Evolutionary conservation across 2,797 vertebrate species (phyloP).

Genomic region (Phoxinus dragarum): DNA sequence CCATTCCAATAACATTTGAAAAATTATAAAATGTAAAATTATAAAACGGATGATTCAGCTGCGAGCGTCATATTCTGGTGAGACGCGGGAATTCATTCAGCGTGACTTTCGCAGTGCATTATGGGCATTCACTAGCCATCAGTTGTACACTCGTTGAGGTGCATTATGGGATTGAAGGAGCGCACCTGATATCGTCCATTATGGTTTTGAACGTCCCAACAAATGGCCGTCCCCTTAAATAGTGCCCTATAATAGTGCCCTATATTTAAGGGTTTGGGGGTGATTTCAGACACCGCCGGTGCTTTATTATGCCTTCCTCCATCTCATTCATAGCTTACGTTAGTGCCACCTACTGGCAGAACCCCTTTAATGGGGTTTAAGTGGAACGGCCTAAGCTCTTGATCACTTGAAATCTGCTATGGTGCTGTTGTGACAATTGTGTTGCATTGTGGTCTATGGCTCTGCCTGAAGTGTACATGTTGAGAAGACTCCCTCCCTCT

Average conservation of each 20-base stretch:
- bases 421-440: not conserved
- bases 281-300: not conserved
- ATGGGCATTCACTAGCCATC: not conserved
- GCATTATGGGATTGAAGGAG: not conserved
- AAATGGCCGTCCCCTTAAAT: not conserved
- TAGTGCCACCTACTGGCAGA: not conserved
- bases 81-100: no score
- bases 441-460: not conserved
- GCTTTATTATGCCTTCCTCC: not conserved
- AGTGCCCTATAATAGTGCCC: not conserved
- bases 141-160: not conserved
- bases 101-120: not conserved
- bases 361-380: not conserved
- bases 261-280: not conserved
- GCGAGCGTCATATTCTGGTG: no score
- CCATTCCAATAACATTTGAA: not conserved
- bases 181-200: not conserved
- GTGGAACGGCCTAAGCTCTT: not conserved
- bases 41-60: no score
- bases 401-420: not conserved
- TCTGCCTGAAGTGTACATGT: not conserved
- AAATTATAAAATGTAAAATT: not conserved
- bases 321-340: not conserved
- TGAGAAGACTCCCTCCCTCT: not conserved
- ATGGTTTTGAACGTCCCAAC: not conserved